Conservation (phyloP, 2,797 vertebrate species). For the Geotrypetes seraphini region DNA sequence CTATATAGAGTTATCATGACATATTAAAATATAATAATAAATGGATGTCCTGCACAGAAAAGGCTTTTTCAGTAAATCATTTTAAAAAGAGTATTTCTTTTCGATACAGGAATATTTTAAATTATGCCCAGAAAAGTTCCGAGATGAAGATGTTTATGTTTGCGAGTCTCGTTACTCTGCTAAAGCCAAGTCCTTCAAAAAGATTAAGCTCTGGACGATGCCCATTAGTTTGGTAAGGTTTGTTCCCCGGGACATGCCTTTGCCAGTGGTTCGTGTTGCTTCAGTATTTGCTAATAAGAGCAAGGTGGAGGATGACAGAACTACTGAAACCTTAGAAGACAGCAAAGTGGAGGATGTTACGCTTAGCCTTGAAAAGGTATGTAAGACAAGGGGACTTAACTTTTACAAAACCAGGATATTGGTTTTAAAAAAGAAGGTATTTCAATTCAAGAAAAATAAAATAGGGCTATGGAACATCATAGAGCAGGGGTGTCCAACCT, state of each 20-base stretch:
- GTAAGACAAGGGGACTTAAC: too few relatives aligned
- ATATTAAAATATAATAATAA: too few relatives aligned
- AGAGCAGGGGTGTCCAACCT: too few relatives aligned
- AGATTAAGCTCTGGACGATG: conserved; percentile 98
- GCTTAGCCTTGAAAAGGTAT: conserved; percentile 83
- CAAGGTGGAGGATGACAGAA: conserved; percentile 79
- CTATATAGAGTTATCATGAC: too few relatives aligned
- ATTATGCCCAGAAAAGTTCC: conserved; percentile 85
- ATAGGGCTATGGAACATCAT: too few relatives aligned
- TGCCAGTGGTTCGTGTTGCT: conserved; percentile 91
- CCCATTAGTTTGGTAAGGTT: conserved; percentile 87
- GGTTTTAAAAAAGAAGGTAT: too few relatives aligned
- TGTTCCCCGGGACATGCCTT: conserved; percentile 75
- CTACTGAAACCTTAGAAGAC: conserved; percentile 68
- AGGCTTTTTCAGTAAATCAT: too few relatives aligned
- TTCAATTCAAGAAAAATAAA: too few relatives aligned
- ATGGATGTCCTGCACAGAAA: too few relatives aligned
- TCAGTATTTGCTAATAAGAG: conserved; percentile 85
- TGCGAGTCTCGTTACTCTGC: conserved; percentile 96
- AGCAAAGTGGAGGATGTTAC: conserved; percentile 56
- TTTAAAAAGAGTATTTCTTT: too few relatives aligned
- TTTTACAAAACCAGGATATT: too few relatives aligned
- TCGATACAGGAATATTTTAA: conserved; percentile 87
- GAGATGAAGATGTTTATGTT: conserved; percentile 87
- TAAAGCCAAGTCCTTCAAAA: conserved; percentile 95